Conservation (phyloP, 1,140 invertebrate genomes). For the Batillaria attramentaria region DNA sequence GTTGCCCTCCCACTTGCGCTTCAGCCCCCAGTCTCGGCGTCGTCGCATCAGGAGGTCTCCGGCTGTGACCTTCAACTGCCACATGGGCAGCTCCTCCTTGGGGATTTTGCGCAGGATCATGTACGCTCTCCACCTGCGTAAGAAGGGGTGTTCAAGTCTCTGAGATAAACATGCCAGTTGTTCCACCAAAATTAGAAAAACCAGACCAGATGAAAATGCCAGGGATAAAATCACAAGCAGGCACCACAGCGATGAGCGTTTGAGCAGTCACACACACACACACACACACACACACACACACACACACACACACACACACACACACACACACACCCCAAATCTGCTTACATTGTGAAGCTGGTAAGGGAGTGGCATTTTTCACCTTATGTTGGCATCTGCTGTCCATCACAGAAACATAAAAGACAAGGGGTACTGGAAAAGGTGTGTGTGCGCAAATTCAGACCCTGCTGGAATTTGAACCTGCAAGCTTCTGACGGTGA, state of each 20-base stretch:
- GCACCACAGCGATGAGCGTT: not conserved
- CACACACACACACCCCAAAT: not conserved
- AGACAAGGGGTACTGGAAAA: too few species aligned
- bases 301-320: not conserved
- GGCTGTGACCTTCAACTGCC: constrained; percentile 86
- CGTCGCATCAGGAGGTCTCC: constrained; percentile 83
- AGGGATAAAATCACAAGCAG: not conserved
- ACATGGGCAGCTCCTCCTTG: constrained; percentile 87
- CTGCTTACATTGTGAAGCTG: too few species aligned
- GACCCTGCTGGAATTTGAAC: too few species aligned
- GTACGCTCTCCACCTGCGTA: constrained; percentile 85
- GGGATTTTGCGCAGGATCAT: constrained; percentile 89
- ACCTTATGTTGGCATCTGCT: too few species aligned
- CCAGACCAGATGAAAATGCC: not conserved
- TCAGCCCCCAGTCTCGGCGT: constrained; percentile 86
- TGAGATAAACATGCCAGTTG: not conserved
- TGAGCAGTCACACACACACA: not conserved
- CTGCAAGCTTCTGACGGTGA: too few species aligned
- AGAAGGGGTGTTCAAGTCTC: constrained; percentile 19
- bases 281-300: not conserved
- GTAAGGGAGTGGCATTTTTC: too few species aligned
- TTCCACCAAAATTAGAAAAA: not conserved
- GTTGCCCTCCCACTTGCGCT: constrained; percentile 91
- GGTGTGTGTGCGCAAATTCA: too few species aligned
- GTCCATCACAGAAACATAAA: too few species aligned